Conservation (phyloP, 92 coral and sea anemone species). For the Pocillopora meandrina region DNA sequence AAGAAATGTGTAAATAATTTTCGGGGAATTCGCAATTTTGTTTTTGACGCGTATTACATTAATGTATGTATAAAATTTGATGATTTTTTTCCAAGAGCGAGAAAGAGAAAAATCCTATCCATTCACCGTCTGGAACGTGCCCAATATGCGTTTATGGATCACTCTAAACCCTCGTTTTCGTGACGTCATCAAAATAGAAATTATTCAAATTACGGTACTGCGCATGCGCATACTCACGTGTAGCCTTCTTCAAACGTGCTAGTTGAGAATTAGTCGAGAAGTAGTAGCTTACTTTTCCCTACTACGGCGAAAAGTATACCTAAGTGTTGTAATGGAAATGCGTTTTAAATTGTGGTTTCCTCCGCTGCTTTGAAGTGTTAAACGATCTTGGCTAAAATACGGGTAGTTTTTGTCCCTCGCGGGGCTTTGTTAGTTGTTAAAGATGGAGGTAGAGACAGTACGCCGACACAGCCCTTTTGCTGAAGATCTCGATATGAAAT, state of each 20-base stretch:
- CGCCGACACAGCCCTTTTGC: slow-evolving; percentile 7
- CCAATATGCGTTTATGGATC: slow-evolving; percentile 7
- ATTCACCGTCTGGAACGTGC: slow-evolving; percentile 14
- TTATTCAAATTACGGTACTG: slow-evolving; percentile 21
- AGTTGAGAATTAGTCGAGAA: no score
- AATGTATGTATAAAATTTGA: slow-evolving; percentile 22
- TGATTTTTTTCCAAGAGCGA: slow-evolving; percentile 14
- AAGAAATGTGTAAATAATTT: slow-evolving; percentile 26
- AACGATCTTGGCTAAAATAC: slow-evolving; percentile 35
- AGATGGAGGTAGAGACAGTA: slow-evolving; percentile 34
- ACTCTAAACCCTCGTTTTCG: slow-evolving; percentile 1
- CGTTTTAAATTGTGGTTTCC: not conserved
- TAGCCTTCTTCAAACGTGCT: slow-evolving; percentile 9
- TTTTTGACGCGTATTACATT: slow-evolving; percentile 10
- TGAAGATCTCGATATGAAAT: slow-evolving; percentile 46
- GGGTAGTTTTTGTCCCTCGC: slow-evolving; percentile 29
- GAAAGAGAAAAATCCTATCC: slow-evolving; percentile 1
- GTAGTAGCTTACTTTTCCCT: not conserved
- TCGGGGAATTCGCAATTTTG: slow-evolving; percentile 9
- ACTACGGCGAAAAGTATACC: not conserved
- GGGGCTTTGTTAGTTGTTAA: slow-evolving; percentile 24
- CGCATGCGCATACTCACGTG: slow-evolving; percentile 28
- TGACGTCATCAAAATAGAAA: slow-evolving; percentile 15
- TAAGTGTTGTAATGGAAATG: slow-evolving; percentile 7
- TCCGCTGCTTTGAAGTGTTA: slow-evolving; percentile 28